Conservation (phyloP, 2,113 vertebrate species). For the Etheostoma spectabile region DNA sequence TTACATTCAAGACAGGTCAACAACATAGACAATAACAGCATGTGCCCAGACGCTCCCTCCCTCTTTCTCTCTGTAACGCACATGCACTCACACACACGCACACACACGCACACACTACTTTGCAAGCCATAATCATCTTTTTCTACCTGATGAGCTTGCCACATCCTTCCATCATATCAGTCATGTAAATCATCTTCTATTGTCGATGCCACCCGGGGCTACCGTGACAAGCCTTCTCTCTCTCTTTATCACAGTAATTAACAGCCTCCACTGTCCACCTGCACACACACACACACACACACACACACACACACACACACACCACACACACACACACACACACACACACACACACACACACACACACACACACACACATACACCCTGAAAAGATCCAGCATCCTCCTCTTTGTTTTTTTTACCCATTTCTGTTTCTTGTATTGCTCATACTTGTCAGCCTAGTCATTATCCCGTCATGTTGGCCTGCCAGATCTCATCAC, state of each 20-base stretch:
- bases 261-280: conserved; percentile 40
- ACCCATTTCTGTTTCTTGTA: conserved; percentile 43
- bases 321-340: neutral
- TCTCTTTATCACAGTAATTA: conserved; percentile 77
- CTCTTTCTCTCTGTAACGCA: neutral
- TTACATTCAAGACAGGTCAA: conserved; percentile 8
- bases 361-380: neutral
- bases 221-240: conserved; percentile 57
- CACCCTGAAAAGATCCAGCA: neutral
- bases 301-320: too few relatives aligned
- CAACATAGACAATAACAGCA: neutral
- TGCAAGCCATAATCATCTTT: conserved; percentile 60
- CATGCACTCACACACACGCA: neutral
- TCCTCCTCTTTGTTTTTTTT: neutral
- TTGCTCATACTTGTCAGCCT: conserved; percentile 62
- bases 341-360: conserved; percentile 4
- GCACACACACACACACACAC: conserved; percentile 1
- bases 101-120: conserved; percentile 4
- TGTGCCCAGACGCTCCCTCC: neutral
- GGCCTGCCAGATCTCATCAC: conserved; percentile 60
- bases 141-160: conserved; percentile 49
- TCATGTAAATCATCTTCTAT: conserved; percentile 69
- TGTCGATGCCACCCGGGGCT: conserved; percentile 67
- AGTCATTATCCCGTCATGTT: conserved; percentile 73
- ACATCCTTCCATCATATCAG: conserved; percentile 47